These are phyloP conservation scores for Dryocosmus kuriphilus DNA, from an alignment of 2,888 invertebrate species.

Conservation along the genomic window DNA sequence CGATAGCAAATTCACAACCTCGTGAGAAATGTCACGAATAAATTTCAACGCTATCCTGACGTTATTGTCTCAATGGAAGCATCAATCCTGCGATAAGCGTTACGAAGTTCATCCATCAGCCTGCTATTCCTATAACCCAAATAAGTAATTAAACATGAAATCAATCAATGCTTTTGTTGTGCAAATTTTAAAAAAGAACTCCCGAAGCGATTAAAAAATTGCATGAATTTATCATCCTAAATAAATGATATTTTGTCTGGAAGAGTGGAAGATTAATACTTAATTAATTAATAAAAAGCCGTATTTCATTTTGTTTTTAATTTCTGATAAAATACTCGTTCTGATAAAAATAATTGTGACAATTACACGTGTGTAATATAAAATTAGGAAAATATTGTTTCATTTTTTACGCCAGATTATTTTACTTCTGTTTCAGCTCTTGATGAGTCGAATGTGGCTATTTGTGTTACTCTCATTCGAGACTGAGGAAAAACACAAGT, in stretches of 20 bases:
- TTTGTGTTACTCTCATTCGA: constrained; percentile 2
- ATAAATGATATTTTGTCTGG: neutral
- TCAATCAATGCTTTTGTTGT: constrained; percentile 29
- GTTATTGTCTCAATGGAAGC: neutral
- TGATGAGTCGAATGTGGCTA: constrained; percentile 1
- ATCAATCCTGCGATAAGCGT: constrained; percentile 20
- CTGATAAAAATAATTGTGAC: neutral
- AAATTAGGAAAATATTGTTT: neutral
- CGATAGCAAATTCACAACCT: neutral
- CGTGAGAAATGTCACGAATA: constrained; percentile 18
- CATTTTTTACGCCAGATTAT: neutral
- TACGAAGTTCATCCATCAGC: constrained; percentile 26
- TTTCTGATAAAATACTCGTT: neutral
- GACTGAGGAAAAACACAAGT: constrained; percentile 9
- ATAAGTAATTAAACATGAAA: constrained; percentile 29
- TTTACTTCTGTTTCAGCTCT: neutral
- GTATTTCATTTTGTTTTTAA: neutral
- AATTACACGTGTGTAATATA: neutral
- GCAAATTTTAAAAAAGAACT: neutral
- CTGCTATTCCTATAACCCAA: constrained; percentile 18
- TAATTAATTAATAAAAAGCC: neutral
- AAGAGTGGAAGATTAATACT: neutral
- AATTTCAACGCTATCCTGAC: neutral
- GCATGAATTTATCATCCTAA: constrained; percentile 1
- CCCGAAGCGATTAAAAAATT: constrained; percentile 4